phyloP scores from a whole-genome alignment of 2,888 invertebrate species.

The Andrena minutula region DNA sequence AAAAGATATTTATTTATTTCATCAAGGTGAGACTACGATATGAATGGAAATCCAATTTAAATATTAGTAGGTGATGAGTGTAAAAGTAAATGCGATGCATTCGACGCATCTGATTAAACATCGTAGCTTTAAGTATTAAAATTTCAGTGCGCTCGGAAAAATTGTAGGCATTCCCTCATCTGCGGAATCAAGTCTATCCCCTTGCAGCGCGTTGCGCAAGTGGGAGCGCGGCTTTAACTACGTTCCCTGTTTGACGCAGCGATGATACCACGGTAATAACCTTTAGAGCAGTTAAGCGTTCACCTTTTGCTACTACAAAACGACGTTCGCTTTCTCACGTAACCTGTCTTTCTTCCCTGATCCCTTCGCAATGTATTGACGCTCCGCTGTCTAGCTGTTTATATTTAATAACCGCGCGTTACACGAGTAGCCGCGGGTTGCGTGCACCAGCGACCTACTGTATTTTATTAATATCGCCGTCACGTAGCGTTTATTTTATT shows the following conservation, averaged over 20 bases:
- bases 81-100: no score
- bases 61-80: no score
- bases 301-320: conserved; percentile 72
- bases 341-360: conserved; percentile 48
- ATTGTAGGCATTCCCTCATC: no score
- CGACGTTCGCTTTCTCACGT: conserved; percentile 71
- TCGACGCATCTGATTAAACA: no score
- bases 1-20: no score
- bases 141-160: no score
- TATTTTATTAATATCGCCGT: conserved; percentile 46
- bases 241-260: conserved; percentile 65
- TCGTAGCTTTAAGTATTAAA: no score
- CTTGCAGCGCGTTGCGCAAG: background rate
- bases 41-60: no score
- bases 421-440: conserved; percentile 27
- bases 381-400: conserved; percentile 49
- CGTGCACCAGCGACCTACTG: conserved; percentile 37
- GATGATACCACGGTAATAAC: conserved; percentile 75
- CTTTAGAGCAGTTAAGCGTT: conserved; percentile 74
- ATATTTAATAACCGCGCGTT: conserved; percentile 54
- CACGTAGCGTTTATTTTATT: conserved; percentile 11
- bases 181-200: no score
- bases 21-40: no score
- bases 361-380: conserved; percentile 50
- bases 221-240: conserved; percentile 2